A percentile compares a stretch with the other conserved stretches of the same genome.
Evolutionary conservation across 2,797 vertebrate species (phyloP).

Genomic region (Podarcis siculus): DNA sequence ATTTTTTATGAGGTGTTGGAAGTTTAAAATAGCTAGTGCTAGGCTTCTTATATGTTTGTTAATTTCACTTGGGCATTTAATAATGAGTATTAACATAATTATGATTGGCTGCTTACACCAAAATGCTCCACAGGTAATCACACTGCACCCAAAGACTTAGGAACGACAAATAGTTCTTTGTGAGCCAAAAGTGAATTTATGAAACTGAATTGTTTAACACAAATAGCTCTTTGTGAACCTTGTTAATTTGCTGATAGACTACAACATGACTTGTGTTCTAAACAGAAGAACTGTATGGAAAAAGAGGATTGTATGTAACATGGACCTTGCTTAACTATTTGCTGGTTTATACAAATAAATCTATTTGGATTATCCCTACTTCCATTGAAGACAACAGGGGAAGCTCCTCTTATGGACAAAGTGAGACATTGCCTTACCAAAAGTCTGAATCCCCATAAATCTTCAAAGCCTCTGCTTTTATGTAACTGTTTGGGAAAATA

Average conservation of each 20-base stretch:
- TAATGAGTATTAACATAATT: constrained; percentile 35
- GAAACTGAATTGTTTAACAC: constrained; percentile 25
- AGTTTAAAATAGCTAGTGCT: constrained; percentile 31
- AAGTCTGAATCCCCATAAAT: too few species aligned
- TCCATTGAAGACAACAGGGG: neutral
- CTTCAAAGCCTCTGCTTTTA: neutral
- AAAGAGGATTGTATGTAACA: neutral
- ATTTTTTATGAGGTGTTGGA: constrained; percentile 54
- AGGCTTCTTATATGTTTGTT: constrained; percentile 31
- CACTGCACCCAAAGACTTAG: neutral
- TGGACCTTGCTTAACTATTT: neutral
- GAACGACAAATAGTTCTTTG: constrained; percentile 32
- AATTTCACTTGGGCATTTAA: constrained; percentile 37
- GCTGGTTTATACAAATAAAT: constrained; percentile 3
- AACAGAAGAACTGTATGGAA: neutral
- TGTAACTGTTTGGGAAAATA: neutral
- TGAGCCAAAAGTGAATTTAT: constrained; percentile 6
- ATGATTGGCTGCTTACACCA: constrained; percentile 23
- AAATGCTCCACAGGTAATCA: constrained; percentile 21
- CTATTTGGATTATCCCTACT: neutral
- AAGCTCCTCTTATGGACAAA: too few species aligned
- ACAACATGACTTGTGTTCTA: constrained; percentile 3
- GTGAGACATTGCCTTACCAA: too few species aligned
- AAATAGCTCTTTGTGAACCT: constrained; percentile 3
- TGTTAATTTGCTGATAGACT: neutral